Conservation (phyloP, 2,888 invertebrate species). For the Altica lythri region DNA sequence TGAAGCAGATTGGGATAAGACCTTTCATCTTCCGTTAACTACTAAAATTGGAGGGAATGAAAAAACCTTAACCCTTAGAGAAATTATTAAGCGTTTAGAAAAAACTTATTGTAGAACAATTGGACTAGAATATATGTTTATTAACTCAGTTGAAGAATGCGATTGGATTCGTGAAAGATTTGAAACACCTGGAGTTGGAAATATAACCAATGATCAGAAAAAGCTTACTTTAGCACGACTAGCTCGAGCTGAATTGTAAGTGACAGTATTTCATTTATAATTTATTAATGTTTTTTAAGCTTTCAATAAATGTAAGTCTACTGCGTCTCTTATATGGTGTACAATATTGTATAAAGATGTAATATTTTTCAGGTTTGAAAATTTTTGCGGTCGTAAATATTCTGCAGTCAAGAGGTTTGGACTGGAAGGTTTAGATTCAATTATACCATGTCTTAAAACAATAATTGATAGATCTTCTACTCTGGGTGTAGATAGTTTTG, state of each 20-base stretch:
- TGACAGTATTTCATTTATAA: no score
- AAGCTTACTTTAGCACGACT: conserved; percentile 90
- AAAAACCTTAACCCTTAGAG: conserved; percentile 85
- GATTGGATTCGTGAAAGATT: conserved; percentile 97
- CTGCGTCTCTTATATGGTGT: no score
- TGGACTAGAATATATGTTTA: conserved; percentile 99
- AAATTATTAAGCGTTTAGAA: conserved; percentile 90
- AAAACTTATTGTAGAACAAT: conserved; percentile 95
- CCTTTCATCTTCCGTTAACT: conserved; percentile 93
- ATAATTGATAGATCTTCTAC: conserved; percentile 95
- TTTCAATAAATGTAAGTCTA: no score
- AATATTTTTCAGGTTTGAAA: conserved; percentile 82
- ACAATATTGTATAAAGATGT: no score
- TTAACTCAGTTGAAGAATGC: conserved; percentile 96
- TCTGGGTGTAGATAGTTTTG: conserved; percentile 92
- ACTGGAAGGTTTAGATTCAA: conserved; percentile 96
- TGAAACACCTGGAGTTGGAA: conserved; percentile 89
- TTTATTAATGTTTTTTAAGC: no score
- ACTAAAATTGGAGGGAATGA: conserved; percentile 95
- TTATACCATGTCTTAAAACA: conserved; percentile 98
- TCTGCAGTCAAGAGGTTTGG: conserved; percentile 99
- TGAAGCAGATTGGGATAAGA: conserved; percentile 93
- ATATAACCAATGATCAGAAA: conserved; percentile 87
- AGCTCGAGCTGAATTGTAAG: conserved; percentile 70
- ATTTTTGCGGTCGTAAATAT: conserved; percentile 97